Conservation (phyloP, 2,797 vertebrate species). For the Euthynnus affinis region DNA sequence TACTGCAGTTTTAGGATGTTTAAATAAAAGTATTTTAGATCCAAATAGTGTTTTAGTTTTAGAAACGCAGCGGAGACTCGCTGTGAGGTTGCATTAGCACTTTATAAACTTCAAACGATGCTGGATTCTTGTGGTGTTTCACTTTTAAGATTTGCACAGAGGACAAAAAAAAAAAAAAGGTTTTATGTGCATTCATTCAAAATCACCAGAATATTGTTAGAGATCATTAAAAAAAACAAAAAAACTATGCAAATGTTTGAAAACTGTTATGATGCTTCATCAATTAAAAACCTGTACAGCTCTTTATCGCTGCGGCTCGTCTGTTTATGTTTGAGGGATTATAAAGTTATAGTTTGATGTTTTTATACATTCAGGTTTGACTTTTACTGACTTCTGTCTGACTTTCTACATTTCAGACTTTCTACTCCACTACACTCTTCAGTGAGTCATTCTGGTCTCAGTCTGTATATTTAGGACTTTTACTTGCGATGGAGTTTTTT, state of each 20-base stretch:
- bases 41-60: constrained; percentile 28
- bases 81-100: constrained; percentile 56
- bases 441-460: no score
- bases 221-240: constrained; percentile 21
- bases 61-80: constrained; percentile 4
- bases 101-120: constrained; percentile 61
- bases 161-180: constrained; percentile 1
- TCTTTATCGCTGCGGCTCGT: constrained; percentile 15
- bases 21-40: not conserved
- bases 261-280: constrained; percentile 34
- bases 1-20: not conserved
- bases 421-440: no score
- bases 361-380: not conserved
- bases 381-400: no score
- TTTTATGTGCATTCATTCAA: constrained; percentile 26
- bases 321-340: not conserved
- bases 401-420: no score
- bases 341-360: not conserved
- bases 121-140: constrained; percentile 48
- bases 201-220: constrained; percentile 16
- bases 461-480: no score
- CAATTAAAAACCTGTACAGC: constrained; percentile 23
- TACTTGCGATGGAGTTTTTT: no score
- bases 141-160: constrained; percentile 17
- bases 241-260: constrained; percentile 72